Conservation (phyloP, 2,113 vertebrate genomes). For the Chionis minor region DNA sequence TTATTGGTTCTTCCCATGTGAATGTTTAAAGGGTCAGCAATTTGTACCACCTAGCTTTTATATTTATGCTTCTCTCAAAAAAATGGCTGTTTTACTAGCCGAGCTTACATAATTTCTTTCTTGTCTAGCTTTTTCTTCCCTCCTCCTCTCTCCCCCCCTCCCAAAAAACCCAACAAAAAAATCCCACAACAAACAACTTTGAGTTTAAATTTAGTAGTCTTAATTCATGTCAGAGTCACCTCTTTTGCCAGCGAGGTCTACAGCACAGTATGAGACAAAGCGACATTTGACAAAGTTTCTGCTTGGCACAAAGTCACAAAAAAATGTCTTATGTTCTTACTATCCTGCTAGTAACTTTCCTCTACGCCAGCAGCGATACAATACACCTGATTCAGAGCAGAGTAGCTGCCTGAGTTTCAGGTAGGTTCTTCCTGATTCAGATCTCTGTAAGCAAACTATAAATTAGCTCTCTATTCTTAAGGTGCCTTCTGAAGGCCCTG, state of each 20-base stretch:
- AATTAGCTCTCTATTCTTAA: neutral
- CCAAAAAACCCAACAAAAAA: no score
- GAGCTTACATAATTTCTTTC: neutral
- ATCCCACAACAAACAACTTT: neutral
- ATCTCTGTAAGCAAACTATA: neutral
- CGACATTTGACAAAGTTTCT: neutral
- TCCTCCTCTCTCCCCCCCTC: rapidly evolving
- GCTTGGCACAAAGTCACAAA: neutral
- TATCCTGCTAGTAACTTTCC: neutral
- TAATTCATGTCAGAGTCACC: neutral
- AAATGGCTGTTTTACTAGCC: neutral
- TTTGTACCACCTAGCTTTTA: neutral
- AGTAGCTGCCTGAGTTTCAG: neutral
- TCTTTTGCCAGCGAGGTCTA: neutral
- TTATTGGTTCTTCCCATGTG: neutral
- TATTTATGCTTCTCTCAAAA: neutral
- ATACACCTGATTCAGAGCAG: neutral
- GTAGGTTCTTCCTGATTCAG: neutral
- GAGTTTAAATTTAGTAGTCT: neutral
- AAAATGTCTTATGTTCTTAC: neutral
- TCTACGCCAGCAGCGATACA: neutral
- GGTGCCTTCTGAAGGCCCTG: neutral
- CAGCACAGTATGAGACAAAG: neutral
- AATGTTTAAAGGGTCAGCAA: neutral
- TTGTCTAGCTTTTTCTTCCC: neutral